Evolutionary conservation across 2,113 vertebrate species (phyloP).

Genomic region (Uria lomvia): DNA sequence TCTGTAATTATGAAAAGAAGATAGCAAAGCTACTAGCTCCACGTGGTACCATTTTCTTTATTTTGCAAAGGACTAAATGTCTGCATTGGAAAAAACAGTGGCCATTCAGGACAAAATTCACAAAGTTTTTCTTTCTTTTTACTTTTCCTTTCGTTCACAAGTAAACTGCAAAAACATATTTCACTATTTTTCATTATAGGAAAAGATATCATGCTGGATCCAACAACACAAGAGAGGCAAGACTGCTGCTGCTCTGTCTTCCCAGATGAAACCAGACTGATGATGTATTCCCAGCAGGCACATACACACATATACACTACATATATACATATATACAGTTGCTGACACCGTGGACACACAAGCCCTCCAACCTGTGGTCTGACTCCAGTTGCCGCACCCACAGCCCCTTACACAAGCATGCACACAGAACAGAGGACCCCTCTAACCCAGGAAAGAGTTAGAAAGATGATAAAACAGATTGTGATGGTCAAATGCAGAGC

Average conservation of each 20-base stretch:
- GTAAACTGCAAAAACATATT: not conserved
- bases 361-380: not conserved
- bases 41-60: not conserved
- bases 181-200: not conserved
- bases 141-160: not conserved
- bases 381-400: fast-evolving
- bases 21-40: not conserved
- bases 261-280: not conserved
- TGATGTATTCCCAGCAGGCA: not conserved
- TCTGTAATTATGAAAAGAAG: not conserved
- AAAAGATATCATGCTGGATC: not conserved
- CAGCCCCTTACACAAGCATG: too few relatives aligned
- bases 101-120: not conserved
- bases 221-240: not conserved
- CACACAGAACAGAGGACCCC: not conserved
- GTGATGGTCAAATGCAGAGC: not conserved
- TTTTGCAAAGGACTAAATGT: not conserved
- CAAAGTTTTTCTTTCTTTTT: not conserved
- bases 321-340: not conserved
- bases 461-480: not conserved
- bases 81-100: not conserved
- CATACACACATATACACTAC: not conserved
- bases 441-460: not conserved
- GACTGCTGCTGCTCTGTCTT: not conserved
- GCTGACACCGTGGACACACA: not conserved